Evolutionary conservation across 2,797 vertebrate genomes (phyloP).

Genomic region (Taeniopygia guttata): DNA sequence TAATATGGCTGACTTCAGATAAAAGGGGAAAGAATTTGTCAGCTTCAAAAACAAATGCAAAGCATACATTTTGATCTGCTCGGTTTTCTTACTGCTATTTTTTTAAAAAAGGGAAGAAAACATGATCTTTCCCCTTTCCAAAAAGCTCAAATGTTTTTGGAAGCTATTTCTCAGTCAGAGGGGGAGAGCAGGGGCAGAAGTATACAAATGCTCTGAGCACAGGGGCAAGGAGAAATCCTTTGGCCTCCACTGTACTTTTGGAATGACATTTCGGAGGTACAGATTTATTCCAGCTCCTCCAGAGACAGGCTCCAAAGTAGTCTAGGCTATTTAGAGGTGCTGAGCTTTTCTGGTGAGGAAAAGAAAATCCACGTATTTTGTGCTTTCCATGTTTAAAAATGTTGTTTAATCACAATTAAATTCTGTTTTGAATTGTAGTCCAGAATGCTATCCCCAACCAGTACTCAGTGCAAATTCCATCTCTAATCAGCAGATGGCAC

Average conservation of each 20-base stretch:
- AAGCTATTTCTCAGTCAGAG: not conserved
- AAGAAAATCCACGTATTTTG: not conserved
- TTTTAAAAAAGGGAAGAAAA: fast-evolving
- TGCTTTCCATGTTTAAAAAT: not conserved
- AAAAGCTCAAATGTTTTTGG: not conserved
- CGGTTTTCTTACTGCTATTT: not conserved
- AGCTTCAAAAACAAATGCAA: not conserved
- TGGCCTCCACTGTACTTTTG: not conserved
- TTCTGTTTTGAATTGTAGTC: not conserved
- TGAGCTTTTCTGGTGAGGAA: not conserved
- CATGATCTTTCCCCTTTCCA: not conserved
- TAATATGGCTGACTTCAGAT: not conserved
- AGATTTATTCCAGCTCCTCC: not conserved
- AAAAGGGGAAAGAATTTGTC: not conserved
- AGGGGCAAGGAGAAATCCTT: not conserved
- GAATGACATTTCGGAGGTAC: not conserved
- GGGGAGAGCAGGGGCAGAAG: fast-evolving
- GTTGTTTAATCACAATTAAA: not conserved
- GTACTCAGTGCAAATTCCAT: not conserved
- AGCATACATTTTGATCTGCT: not conserved
- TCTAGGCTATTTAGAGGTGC: not conserved
- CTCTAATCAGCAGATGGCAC: conserved; percentile 71
- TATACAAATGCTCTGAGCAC: not conserved
- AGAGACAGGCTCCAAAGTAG: not conserved
- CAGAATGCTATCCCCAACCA: not conserved